phyloP scores from a whole-genome alignment of 2,797 vertebrate species.

The Megaceryle alcyon region DNA sequence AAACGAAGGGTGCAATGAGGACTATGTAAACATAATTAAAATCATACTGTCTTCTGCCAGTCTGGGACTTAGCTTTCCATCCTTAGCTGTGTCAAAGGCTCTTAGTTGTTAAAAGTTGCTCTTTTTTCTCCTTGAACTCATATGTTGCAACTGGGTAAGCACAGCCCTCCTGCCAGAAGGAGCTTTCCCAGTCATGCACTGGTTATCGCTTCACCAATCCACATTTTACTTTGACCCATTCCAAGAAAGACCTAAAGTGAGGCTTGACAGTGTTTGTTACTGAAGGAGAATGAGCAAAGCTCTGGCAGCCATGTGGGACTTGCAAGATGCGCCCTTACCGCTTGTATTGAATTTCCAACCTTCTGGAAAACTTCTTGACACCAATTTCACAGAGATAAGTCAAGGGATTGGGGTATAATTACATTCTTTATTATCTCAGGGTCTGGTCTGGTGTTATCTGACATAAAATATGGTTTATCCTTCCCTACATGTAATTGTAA shows the following conservation, averaged over 20 bases:
- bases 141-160: background rate
- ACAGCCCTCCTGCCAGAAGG: background rate
- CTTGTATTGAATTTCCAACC: background rate
- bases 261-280: background rate
- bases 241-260: background rate
- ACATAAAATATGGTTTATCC: background rate
- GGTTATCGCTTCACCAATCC: background rate
- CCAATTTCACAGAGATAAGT: background rate
- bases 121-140: background rate
- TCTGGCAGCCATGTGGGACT: background rate
- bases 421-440: background rate
- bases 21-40: background rate
- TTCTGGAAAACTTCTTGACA: background rate
- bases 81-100: background rate
- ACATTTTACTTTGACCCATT: background rate
- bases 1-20: background rate
- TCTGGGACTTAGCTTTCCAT: background rate
- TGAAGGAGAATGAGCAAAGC: background rate
- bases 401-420: background rate
- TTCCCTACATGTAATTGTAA: background rate
- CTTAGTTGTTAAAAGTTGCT: background rate
- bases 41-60: background rate
- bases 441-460: background rate
- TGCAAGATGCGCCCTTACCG: background rate
- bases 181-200: background rate